Percentiles rank a stretch among this genome's conserved stretches.
These are phyloP conservation scores for Drosophila varians DNA, from an alignment of 1,140 invertebrate species.

Conservation along the genomic window DNA sequence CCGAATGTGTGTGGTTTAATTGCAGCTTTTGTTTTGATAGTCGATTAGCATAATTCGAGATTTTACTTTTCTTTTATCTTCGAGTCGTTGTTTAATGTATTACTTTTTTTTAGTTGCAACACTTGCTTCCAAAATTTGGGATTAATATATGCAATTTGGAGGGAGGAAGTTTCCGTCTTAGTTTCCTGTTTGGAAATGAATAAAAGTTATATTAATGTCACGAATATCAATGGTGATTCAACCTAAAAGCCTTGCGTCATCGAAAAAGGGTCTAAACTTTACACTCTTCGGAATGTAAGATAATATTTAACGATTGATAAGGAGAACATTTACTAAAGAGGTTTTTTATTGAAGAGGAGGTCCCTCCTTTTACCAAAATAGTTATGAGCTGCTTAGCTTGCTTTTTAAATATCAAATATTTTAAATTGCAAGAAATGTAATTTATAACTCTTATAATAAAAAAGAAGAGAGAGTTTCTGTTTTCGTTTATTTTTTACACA, in stretches of 20 bases:
- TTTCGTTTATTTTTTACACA: neutral
- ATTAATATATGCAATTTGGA: slow-evolving; percentile 14
- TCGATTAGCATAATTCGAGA: slow-evolving; percentile 58
- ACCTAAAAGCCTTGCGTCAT: slow-evolving; percentile 11
- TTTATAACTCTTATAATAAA: neutral
- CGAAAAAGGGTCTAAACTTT: neutral
- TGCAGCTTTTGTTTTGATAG: slow-evolving; percentile 68
- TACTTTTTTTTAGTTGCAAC: slow-evolving; percentile 18
- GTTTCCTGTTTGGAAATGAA: slow-evolving; percentile 23
- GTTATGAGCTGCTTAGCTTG: neutral
- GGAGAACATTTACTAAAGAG: too few species aligned
- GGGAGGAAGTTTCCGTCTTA: slow-evolving; percentile 8
- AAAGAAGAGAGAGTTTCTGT: neutral
- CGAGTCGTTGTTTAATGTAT: slow-evolving; percentile 15
- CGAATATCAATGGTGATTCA: slow-evolving; percentile 31
- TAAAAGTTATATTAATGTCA: slow-evolving; percentile 26
- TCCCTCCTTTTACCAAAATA: neutral
- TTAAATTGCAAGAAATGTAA: neutral
- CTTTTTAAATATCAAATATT: neutral
- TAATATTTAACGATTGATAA: neutral
- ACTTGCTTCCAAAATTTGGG: slow-evolving; percentile 27
- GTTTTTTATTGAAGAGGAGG: too few species aligned
- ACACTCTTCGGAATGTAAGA: neutral
- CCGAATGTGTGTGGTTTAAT: slow-evolving; percentile 56
- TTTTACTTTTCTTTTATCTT: slow-evolving; percentile 37